Conservation (phyloP, 2,888 invertebrate species). For the Opisthograptis luteolata region DNA sequence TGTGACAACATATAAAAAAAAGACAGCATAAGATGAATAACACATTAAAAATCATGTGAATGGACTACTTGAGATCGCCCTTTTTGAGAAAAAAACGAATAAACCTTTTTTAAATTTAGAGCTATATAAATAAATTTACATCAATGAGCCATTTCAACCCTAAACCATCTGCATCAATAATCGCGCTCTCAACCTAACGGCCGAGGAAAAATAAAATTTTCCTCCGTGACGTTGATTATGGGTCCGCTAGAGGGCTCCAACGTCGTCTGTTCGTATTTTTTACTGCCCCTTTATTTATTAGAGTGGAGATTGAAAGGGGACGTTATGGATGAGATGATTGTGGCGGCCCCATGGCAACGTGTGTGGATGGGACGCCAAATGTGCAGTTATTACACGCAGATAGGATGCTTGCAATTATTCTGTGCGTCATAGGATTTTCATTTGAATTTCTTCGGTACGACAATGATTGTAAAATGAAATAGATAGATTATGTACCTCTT, state of each 20-base stretch:
- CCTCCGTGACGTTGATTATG: constrained; percentile 62
- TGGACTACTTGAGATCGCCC: no score
- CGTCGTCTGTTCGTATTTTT: constrained; percentile 64
- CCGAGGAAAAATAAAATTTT: constrained; percentile 54
- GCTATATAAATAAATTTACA: constrained; percentile 17
- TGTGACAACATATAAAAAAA: no score
- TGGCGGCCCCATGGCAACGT: constrained; percentile 55
- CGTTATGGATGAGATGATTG: constrained; percentile 64
- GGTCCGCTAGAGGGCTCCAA: constrained; percentile 55
- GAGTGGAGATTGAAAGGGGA: constrained; percentile 82
- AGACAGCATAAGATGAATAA: no score
- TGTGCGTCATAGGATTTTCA: not conserved
- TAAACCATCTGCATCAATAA: constrained; percentile 25
- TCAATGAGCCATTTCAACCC: constrained; percentile 21
- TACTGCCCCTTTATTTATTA: constrained; percentile 82
- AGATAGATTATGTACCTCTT: no score
- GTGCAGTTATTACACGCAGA: constrained; percentile 33
- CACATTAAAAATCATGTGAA: no score
- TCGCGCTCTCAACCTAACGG: constrained; percentile 16
- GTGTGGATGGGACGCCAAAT: constrained; percentile 30
- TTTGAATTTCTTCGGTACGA: no score
- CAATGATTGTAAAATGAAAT: no score
- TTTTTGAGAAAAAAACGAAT: not conserved
- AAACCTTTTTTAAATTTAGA: not conserved
- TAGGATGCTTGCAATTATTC: constrained; percentile 19